Evolutionary conservation across 2,113 vertebrate species (phyloP), one percentile per base, ranked within the genome.

Genomic region (Hippoglossus stenolepis): DNA sequence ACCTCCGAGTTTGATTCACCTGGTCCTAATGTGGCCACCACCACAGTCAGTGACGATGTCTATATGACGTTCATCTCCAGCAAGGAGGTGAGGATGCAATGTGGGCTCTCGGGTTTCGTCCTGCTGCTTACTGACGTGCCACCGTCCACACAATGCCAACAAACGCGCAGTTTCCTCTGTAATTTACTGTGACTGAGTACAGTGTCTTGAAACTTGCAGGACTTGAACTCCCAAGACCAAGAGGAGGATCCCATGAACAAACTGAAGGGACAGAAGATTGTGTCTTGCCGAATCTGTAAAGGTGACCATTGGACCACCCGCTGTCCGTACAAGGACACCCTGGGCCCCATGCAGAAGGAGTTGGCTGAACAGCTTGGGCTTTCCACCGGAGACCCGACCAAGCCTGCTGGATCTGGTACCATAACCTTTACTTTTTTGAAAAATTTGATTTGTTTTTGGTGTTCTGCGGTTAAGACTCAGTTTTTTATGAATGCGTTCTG

Each of bases 191-290:
- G 28, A 15, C 23, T 58, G 21, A 63, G 2, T 18, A 38, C 31
- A 8, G 12, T 8, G 1, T 47, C 8, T 35, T 56, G 0, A 8
- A 8, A 72, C 51, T 83, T 85, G 10, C 73, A 99, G 97, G 97
- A 99, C 47, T 87, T 99, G 68, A 98, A 97, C 51, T 94, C 96
- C 72, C 94, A 96, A 83, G 97, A 99, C 90, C 93, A 94, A 75
- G 97, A 99, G 82, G 98, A 99, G 64, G 98, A 99, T 82, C 97
- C 98, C 0, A 98, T 99, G 97, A 97, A 96, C 92, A 99, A 99
- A 81, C 91, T 99, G 40, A 98, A 97, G 93, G 97, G 97, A 13
- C 97, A 98, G 94, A 99, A 99, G 89, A 99, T 99, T 0, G 98
- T 99, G 28, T 97, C 96, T 0, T 99, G 98, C 83, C 95, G 98